These are phyloP conservation scores for Nemotelus pantherinus DNA, from an alignment of 2,888 invertebrate genomes.

Conservation along the genomic window DNA sequence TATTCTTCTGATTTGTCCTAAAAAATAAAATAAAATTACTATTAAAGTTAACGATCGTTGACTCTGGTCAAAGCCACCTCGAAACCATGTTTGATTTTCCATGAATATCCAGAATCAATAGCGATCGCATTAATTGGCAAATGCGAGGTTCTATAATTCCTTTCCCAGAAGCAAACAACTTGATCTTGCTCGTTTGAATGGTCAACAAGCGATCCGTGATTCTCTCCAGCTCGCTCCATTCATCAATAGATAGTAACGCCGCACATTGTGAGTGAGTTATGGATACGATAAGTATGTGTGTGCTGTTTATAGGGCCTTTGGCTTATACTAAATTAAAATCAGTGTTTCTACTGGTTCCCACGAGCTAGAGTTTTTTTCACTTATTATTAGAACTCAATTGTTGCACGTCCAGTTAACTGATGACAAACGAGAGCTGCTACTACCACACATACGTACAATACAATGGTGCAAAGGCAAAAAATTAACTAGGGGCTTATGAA, in stretches of 20 bases:
- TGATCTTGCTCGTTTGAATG: conserved; percentile 74
- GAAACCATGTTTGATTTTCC: conserved; percentile 76
- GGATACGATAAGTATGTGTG: conserved; percentile 91
- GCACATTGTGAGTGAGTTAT: conserved; percentile 87
- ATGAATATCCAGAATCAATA: conserved; percentile 72
- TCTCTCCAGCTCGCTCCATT: conserved; percentile 81
- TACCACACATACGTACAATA: too few relatives aligned
- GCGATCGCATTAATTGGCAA: conserved; percentile 91
- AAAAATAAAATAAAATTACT: conserved; percentile 54
- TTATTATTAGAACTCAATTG: too few relatives aligned
- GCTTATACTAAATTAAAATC: conserved; percentile 89
- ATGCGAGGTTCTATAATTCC: conserved; percentile 93
- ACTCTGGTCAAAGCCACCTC: conserved; percentile 56
- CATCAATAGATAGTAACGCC: conserved; percentile 74
- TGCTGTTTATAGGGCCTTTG: conserved; percentile 79
- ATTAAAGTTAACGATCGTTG: too few relatives aligned
- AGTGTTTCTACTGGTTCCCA: too few relatives aligned
- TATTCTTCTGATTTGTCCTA: conserved; percentile 78
- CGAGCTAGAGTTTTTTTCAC: too few relatives aligned
- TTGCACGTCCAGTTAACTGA: too few relatives aligned
- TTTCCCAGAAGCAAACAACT: conserved; percentile 89
- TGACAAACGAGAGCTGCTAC: too few relatives aligned
- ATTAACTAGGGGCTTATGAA: too few relatives aligned
- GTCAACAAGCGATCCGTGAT: conserved; percentile 74
- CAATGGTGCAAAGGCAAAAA: too few relatives aligned